Evolutionary conservation across 2,797 vertebrate genomes (phyloP).

Genomic region (Micromesistius poutassou): DNA sequence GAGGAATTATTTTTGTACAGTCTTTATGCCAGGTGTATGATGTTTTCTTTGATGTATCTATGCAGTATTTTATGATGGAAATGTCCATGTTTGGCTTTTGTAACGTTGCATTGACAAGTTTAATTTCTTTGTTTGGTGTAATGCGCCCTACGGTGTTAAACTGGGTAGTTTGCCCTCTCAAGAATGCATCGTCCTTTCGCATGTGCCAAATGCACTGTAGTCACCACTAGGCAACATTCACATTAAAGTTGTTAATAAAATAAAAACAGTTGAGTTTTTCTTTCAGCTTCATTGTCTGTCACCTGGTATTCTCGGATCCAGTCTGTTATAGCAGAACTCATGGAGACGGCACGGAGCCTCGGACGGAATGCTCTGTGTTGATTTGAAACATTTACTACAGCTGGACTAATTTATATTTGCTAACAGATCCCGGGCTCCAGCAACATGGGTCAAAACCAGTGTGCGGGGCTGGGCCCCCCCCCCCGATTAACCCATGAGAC

Average conservation of each 20-base stretch:
- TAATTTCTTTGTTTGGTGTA: conserved; percentile 23
- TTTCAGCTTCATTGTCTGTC: neutral
- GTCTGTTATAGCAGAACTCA: neutral
- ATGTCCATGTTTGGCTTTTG: neutral
- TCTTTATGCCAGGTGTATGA: conserved; percentile 51
- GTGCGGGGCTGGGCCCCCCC: no score
- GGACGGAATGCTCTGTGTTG: no score
- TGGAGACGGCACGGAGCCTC: no score
- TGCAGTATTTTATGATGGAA: conserved; percentile 19
- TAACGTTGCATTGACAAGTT: conserved; percentile 7
- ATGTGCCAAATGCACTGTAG: conserved; percentile 51
- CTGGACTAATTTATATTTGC: no score
- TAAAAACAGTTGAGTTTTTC: neutral
- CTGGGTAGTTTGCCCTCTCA: conserved; percentile 16
- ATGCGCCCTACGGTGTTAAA: conserved; percentile 11
- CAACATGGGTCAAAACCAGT: no score
- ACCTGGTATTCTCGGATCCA: neutral
- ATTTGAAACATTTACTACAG: no score
- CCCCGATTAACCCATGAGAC: no score
- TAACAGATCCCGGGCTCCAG: no score
- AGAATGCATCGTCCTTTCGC: conserved; percentile 43
- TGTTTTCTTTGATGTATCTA: conserved; percentile 48
- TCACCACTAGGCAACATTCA: conserved; percentile 27
- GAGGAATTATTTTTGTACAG: conserved; percentile 81
- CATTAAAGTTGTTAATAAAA: conserved; percentile 46